These are phyloP conservation scores for Hoplodrina ambigua DNA, from an alignment of 2,888 invertebrate genomes.

Conservation along the genomic window DNA sequence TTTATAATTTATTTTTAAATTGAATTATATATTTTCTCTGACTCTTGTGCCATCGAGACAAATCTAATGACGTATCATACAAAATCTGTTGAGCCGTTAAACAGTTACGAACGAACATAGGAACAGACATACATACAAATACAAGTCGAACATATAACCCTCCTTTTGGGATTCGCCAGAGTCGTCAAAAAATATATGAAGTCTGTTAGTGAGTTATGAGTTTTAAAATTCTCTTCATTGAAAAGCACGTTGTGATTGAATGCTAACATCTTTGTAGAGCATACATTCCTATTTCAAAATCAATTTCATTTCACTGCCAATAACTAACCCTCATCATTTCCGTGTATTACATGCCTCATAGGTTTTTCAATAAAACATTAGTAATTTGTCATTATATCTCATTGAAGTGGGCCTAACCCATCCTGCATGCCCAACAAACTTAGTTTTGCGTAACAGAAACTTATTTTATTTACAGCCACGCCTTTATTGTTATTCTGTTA, in stretches of 20 bases:
- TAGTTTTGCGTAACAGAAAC: conserved; percentile 45
- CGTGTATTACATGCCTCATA: conserved; percentile 68
- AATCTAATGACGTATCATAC: too few relatives aligned
- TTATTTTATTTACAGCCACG: conserved; percentile 35
- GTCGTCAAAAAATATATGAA: too few relatives aligned
- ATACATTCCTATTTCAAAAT: conserved; percentile 48
- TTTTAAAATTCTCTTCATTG: too few relatives aligned
- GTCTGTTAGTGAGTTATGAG: too few relatives aligned
- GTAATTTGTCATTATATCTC: conserved; percentile 72
- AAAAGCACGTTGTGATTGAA: conserved; percentile 14
- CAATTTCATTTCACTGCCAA: conserved; percentile 56
- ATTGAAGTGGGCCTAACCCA: conserved; percentile 69
- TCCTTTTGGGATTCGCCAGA: too few relatives aligned
- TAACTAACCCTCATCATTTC: conserved; percentile 64
- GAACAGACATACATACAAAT: too few relatives aligned
- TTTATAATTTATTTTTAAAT: too few relatives aligned
- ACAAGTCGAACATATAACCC: too few relatives aligned
- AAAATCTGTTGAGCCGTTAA: too few relatives aligned
- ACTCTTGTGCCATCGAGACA: too few relatives aligned
- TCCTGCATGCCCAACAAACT: conserved; percentile 60
- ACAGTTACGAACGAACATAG: too few relatives aligned
- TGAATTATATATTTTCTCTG: too few relatives aligned
- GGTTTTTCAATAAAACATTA: conserved; percentile 72
- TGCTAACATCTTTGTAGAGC: conserved; percentile 24
- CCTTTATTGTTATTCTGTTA: conserved; percentile 46